Evolutionary conservation across 2,888 invertebrate species (phyloP).

Genomic region (Heteropelma amictum): DNA sequence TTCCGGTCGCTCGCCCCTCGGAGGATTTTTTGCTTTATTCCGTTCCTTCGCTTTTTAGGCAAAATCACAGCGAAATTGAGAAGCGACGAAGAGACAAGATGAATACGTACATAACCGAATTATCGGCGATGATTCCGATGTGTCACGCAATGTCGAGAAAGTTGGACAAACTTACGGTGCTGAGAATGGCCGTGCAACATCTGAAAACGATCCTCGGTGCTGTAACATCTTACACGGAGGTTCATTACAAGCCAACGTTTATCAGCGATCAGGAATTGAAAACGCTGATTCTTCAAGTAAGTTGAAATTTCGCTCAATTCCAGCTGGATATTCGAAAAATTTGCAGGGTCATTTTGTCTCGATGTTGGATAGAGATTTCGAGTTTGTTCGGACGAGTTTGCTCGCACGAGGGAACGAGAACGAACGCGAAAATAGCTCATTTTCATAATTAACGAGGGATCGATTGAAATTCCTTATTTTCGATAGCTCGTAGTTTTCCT

Average conservation of each 20-base stretch:
- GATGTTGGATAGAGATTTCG: too few species aligned
- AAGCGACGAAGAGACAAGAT: constrained; percentile 96
- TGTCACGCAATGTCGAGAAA: constrained; percentile 96
- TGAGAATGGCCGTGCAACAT: constrained; percentile 96
- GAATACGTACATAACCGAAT: constrained; percentile 95
- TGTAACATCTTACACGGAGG: constrained; percentile 86
- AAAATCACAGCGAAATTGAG: constrained; percentile 98
- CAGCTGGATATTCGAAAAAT: too few species aligned
- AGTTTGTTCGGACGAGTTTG: too few species aligned
- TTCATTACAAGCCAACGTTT: constrained; percentile 89
- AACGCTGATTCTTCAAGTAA: constrained; percentile 87
- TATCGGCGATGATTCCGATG: constrained; percentile 95
- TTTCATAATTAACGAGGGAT: background rate
- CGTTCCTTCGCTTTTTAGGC: constrained; percentile 80
- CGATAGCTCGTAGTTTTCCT: background rate
- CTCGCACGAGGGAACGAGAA: too few species aligned
- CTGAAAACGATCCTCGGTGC: constrained; percentile 88
- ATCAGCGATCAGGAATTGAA: constrained; percentile 93
- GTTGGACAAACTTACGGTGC: constrained; percentile 92
- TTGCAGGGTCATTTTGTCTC: too few species aligned
- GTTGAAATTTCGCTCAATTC: too few species aligned
- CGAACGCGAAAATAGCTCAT: background rate
- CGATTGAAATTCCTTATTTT: too few species aligned
- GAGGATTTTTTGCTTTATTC: background rate
- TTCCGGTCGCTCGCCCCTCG: too few species aligned